Base-by-base conservation (phyloP, 2,888 invertebrate genomes). In the Acronicta leporina region DNA sequence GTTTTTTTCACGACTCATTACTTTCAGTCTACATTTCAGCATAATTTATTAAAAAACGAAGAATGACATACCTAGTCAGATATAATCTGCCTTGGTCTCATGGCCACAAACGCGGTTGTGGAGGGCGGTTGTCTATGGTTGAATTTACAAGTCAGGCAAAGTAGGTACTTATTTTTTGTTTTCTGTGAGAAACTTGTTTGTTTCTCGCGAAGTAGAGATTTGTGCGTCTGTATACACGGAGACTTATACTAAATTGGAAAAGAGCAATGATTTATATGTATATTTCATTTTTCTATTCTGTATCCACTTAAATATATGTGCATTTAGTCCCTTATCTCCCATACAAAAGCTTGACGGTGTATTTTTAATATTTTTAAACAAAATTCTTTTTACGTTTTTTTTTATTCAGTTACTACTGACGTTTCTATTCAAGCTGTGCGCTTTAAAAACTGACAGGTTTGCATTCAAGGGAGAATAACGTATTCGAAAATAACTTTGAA, bases 401-500 rank as follows among this genome's bases (percentile, higher is more conserved):
- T 66, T 58, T 73, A n/a, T 56, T 67, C 43, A 66, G 59, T 61
- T 70, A 68, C 70, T 68, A 70, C 77, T 60, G 73, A 69, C 74
- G 78, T 50, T 75, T 77, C 73, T 72, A 80, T 84, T 79, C 82
- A 83, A 56, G 45, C 68, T 43, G 67, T 72, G 60, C 59, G 75
- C 71, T 68, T 82, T 75, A 74, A 30, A 71, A 75, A 68, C 75
- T 64, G 75, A 70, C 77, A 75, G 79, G 83, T 73, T 83, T 77
- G 67, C 68, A 83, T 84, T 84, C 79, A 81, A 77, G 67, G 60
- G 71, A 63, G 45, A 66, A 60, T 58, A 73, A 63, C 48, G 57
- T 63, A 78, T 67, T 82, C 72, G 63, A 81, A 83, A 81, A 83
- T 76, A 79, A 75, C 68, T 77, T 78, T 77, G 80, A 84, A 81